Evolutionary conservation across 1,140 invertebrate species (phyloP).

Genomic region (Drosophila mojavensis): DNA sequence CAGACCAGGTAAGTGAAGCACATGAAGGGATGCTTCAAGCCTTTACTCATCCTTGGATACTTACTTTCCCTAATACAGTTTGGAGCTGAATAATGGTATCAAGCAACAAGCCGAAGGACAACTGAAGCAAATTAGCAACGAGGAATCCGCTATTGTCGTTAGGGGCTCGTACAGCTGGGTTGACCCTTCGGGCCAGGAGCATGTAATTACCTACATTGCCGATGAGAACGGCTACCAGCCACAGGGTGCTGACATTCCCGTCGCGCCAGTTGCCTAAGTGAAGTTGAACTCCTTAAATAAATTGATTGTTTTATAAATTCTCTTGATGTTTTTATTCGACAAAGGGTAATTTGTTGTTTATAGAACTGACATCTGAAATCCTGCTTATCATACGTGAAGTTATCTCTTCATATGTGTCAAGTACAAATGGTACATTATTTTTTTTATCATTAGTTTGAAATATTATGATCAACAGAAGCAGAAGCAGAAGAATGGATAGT

Average conservation of each 20-base stretch:
- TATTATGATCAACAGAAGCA: too few species aligned
- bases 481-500: too few species aligned
- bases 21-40: too few species aligned
- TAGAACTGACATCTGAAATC: too few species aligned
- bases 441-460: too few species aligned
- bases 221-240: constrained; percentile 91
- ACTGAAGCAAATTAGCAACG: constrained; percentile 37
- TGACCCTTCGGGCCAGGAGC: constrained; percentile 87
- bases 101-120: constrained; percentile 16
- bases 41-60: not conserved
- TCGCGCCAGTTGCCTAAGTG: constrained; percentile 25
- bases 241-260: constrained; percentile 87
- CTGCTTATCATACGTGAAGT: too few species aligned
- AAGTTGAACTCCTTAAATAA: constrained; percentile 2
- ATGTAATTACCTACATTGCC: constrained; percentile 88
- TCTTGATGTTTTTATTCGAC: too few species aligned
- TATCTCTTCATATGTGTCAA: too few species aligned
- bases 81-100: constrained; percentile 38
- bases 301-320: constrained; percentile 24
- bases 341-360: too few species aligned
- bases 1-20: constrained; percentile 82
- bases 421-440: too few species aligned
- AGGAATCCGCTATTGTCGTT: constrained; percentile 83
- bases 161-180: constrained; percentile 85
- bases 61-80: constrained; percentile 22